phyloP scores from a whole-genome alignment of 2,113 vertebrate genomes.

The Indicator indicator region DNA sequence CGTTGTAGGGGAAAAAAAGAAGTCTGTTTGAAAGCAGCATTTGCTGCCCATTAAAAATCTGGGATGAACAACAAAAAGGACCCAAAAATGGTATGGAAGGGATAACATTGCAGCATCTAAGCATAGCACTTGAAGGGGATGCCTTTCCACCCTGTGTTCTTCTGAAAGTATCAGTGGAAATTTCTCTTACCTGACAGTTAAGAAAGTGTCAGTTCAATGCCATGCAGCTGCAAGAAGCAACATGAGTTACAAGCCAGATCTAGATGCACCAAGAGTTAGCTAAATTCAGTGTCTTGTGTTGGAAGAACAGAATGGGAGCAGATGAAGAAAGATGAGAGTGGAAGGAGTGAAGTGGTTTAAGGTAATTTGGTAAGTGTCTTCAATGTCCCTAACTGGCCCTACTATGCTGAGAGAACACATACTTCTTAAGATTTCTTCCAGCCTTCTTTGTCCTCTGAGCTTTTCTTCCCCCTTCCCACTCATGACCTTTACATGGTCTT shows the following conservation, averaged over 20 bases:
- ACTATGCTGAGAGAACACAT: neutral
- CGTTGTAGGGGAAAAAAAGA: neutral
- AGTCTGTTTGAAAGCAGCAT: neutral
- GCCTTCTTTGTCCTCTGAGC: neutral
- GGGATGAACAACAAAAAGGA: neutral
- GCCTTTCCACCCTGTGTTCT: neutral
- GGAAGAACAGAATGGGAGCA: conserved; percentile 4
- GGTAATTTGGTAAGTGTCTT: neutral
- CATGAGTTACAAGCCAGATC: neutral
- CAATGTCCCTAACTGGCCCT: neutral
- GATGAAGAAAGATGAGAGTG: neutral
- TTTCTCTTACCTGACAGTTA: conserved; percentile 24
- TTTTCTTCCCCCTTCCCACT: neutral
- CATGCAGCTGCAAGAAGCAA: neutral
- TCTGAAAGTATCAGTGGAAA: neutral
- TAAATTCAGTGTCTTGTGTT: neutral
- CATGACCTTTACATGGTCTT: neutral
- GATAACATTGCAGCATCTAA: accelerated
- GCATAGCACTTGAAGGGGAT: accelerated
- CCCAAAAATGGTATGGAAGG: accelerated
- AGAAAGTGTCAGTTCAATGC: neutral
- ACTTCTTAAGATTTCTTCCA: neutral
- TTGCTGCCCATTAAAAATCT: neutral
- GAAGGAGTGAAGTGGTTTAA: neutral
- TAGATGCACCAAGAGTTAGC: neutral